Base-by-base conservation (phyloP, 2,113 vertebrate genomes). In the Oostethus manadensis region DNA sequence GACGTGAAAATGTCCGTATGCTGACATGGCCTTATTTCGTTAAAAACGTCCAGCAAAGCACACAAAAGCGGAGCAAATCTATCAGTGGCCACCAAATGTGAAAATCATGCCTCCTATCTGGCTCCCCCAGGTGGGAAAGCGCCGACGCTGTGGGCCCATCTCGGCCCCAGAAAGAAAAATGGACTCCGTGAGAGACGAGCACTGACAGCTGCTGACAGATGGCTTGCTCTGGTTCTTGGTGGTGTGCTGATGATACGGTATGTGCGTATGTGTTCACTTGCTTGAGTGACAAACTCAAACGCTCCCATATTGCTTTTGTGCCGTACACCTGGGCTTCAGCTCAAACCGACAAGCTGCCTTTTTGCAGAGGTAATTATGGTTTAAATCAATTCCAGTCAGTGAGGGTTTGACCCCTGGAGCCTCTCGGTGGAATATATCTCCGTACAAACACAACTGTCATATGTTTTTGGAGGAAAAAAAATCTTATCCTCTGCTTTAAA, bases 131-230 rank as follows among this genome's bases (percentile, higher is more conserved):
- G 76, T 76, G 78, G 58, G 68, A 64, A 66, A 22, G 49, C 51
- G 68, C 62, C 14, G 29, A 67, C 8, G 71, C 61, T 53, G 56
- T 62, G 71, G 79, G 71, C 56, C 55, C 56, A 60, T 62, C 74
- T 72, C 64, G 58, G 2, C 77, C 66, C 66, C 68, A 58, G 57
- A 64, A 71, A 76, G 71, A 83, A 58, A 69, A 60, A 82, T 79
- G 64, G 48, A 58, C 49, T 77, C 68, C 76, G 68, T 71, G 77
- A 81, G 66, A 71, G 77, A 80, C 15, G 62, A 71, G 66, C 60
- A 26, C 21, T 70, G 80, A 76, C 38, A 23, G 60, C 66, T 33
- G 56, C 64, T 44, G 47, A 71, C 66, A 60, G 72, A 76, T 78
- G 59, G 60, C 54, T 74, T 58, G 45, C 69, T 60, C 58, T 14